Base-by-base conservation (phyloP, 2,113 vertebrate genomes). In the Alectura lathami region DNA sequence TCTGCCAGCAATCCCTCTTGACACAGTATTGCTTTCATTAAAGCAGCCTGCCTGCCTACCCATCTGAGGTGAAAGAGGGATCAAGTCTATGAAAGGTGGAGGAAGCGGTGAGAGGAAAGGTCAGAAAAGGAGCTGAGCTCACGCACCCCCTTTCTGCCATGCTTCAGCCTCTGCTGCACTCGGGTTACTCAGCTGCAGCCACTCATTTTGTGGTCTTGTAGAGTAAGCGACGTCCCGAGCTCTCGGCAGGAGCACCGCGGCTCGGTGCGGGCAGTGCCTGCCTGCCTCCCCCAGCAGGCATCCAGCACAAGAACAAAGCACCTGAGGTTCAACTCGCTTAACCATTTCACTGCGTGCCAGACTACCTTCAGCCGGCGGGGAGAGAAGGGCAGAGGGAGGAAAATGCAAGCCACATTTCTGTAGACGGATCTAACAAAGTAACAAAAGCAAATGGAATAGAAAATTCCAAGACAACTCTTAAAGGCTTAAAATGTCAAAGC, bases 1-100 rank as follows among this genome's bases (percentile, higher is more conserved):
- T 96, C 95, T 97, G 97, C 97, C 97, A 97, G 95, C 92, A 96
- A 94, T 94, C 81, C 95, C 95, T 96, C 89, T 93, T 96, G 92
- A 87, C 64, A 91, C 92, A 76, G 97, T 93, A 91, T 95, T 92
- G 94, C 93, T 93, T 97, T 96, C 97, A 96, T 89, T 87, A 94
- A 91, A 93, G 93, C 94, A 92, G 84, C 26, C 92, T 85, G 90
- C 91, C 94, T 93, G 92, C 90, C 78, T 85, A 84, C 80, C 91
- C 95, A 89, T 67, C 86, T 83, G 96, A 89, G 95, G 96, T 96
- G 91, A 95, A 94, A 72, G 83, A 86, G 69, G 85, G 85, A 94
- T 45, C 78, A 88, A 89, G 92, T 76, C 93, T 79, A 3, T 6
- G 70, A 66, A 93, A 94, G 85, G 90, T 89, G 92, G 91, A 89